Percentiles rank a stretch among this genome's conserved stretches.
Evolutionary conservation across 2,888 invertebrate genomes (phyloP).

Genomic region (Coremacera marginata): DNA sequence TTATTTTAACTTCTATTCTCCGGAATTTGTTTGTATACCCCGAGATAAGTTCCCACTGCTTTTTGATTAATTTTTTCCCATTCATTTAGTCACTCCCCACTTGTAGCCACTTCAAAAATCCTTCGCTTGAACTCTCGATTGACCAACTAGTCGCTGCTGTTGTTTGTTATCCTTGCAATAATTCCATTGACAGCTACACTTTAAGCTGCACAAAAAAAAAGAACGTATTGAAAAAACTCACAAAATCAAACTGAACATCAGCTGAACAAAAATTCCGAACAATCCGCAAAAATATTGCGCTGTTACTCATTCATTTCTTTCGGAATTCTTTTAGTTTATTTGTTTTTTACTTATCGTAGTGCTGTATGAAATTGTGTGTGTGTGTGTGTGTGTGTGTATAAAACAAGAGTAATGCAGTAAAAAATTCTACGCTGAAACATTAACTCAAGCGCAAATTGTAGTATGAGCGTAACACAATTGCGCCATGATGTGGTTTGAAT

Average conservation of each 20-base stretch:
- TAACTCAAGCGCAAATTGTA: no score
- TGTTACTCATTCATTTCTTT: not conserved
- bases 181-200: constrained; percentile 25
- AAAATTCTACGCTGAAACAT: no score
- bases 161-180: constrained; percentile 18
- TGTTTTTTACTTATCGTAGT: not conserved
- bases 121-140: constrained; percentile 3
- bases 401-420: no score
- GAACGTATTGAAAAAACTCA: no score
- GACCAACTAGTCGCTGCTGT: constrained; percentile 8
- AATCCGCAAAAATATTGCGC: constrained; percentile 2
- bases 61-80: not conserved
- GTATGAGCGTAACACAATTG: no score
- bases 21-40: not conserved
- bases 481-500: no score
- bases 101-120: not conserved
- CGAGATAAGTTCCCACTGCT: not conserved
- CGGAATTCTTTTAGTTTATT: not conserved
- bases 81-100: not conserved
- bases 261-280: not conserved
- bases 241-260: no score
- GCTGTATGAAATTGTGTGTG: not conserved
- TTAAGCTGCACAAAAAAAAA: not conserved
- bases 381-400: not conserved
- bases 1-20: not conserved